Percentiles rank a stretch among this genome's conserved stretches.
Evolutionary conservation across 2,113 vertebrate species (phyloP).

Genomic region (Corythornis vintsioides): DNA sequence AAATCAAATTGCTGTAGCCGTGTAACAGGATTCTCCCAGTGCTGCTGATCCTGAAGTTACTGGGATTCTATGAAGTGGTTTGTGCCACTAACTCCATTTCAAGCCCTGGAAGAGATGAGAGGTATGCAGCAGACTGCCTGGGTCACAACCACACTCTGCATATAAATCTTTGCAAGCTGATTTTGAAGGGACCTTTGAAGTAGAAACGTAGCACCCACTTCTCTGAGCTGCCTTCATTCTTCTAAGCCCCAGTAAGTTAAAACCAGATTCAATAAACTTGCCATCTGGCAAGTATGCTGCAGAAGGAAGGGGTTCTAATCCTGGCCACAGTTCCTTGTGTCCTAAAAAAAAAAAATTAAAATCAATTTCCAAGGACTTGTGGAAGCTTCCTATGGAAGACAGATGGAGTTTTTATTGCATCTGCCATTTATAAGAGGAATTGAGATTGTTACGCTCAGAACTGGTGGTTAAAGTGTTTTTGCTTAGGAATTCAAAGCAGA

Average conservation of each 20-base stretch:
- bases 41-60: not conserved
- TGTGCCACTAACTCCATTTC: not conserved
- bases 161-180: not conserved
- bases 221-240: not conserved
- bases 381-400: slow-evolving; percentile 51
- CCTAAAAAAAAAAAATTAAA: not conserved
- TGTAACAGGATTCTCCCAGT: not conserved
- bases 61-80: not conserved
- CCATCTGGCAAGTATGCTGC: slow-evolving; percentile 47
- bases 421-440: slow-evolving; percentile 27
- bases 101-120: not conserved
- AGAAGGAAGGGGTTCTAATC: slow-evolving; percentile 55
- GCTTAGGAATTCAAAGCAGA: slow-evolving; percentile 11
- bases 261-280: slow-evolving; percentile 49
- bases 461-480: not conserved
- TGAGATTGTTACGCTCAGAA: not conserved
- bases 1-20: not conserved
- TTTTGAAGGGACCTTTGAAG: slow-evolving; percentile 38
- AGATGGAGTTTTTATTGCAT: slow-evolving; percentile 62
- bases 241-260: slow-evolving; percentile 41
- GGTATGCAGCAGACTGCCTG: not conserved
- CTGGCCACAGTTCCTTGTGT: slow-evolving; percentile 8
- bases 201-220: not conserved
- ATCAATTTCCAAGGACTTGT: slow-evolving; percentile 18
- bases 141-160: not conserved